These are phyloP conservation scores for Esperia sulphurella DNA, from an alignment of 2,888 invertebrate genomes.

Conservation along the genomic window DNA sequence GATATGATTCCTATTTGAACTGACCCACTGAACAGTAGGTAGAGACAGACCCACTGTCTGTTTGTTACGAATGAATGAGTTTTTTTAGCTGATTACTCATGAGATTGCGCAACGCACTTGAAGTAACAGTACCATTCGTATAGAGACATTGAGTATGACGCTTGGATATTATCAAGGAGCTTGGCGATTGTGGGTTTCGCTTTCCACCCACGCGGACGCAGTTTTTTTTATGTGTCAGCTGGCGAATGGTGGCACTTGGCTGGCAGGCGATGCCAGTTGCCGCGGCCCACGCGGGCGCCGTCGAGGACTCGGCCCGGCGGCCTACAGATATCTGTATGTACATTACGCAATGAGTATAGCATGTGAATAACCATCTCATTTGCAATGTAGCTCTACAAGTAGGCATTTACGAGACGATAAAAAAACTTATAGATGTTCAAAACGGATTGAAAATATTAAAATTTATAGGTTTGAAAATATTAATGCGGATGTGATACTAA, in stretches of 20 bases:
- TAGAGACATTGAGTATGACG: conserved; percentile 31
- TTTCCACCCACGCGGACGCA: conserved; percentile 49
- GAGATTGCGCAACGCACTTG: conserved; percentile 27
- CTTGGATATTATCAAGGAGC: conserved; percentile 43
- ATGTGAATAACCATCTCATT: conserved; percentile 25
- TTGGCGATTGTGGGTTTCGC: conserved; percentile 44
- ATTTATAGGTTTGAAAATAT: too few relatives aligned
- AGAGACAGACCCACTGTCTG: background rate
- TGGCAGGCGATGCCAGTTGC: conserved; percentile 25
- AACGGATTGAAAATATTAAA: too few relatives aligned
- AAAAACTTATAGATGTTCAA: background rate
- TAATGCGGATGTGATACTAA: too few relatives aligned
- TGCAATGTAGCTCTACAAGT: conserved; percentile 4
- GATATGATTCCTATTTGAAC: too few relatives aligned
- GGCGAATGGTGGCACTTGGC: conserved; percentile 28
- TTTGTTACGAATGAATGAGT: conserved; percentile 19
- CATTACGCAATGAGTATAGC: conserved; percentile 35
- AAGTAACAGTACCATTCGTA: conserved; percentile 41
- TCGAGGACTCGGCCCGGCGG: conserved; percentile 55
- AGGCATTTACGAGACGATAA: background rate
- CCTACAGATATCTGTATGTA: conserved; percentile 25
- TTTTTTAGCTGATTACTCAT: conserved; percentile 31
- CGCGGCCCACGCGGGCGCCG: conserved; percentile 48
- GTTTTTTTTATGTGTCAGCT: conserved; percentile 43
- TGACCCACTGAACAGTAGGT: too few relatives aligned